Base-by-base conservation (phyloP, 1,140 invertebrate genomes). In the Diachasmimorpha longicaudata region DNA sequence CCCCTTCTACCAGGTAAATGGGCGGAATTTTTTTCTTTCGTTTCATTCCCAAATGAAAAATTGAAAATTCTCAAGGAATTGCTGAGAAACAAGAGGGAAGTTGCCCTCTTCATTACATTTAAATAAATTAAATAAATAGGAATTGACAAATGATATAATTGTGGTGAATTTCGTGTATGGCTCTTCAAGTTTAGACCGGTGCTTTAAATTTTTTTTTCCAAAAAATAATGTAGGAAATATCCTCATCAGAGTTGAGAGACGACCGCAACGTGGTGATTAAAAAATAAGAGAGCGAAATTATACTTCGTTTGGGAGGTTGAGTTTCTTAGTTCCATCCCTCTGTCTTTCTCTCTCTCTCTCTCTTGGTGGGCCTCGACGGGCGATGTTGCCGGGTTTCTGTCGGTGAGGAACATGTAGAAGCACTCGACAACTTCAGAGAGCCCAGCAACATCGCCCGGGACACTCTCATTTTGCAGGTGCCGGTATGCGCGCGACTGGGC, bases 401-500 rank as follows among this genome's bases (percentile, higher is more conserved):
- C 31, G n/a, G 31, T 68, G n/a, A n/a, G 36, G 31, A n/a, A 37
- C 13, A 66, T 66, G 23, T 4, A 66, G 23, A 31, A 19, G 0
- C 8, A 11, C 0, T 25, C 13, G 23, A 66, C 11, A 13, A 66
- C 13, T 25, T 66, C 4, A 66, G 3, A 52, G 9, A 70, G 36
- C 48, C 16, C 70, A 46, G 75, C 75, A 76, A 76, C 75, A 70
- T 69, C 70, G 75, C 75, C 37, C 66, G 66, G 66, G 66, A 36
- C 13, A 14, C 9, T 52, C 63, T 16, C 39, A 48, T 73, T 75
- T 36, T 82, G 72, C 21, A 66, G 82, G 80, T 84, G 84, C 79
- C 79, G 72, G 71, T 75, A 80, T 77, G 78, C 72, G 75, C 70
- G 75, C 73, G 75, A 73, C 72, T 77, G 82, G 81, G 83, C 82